phyloP scores from a whole-genome alignment of 2,888 invertebrate genomes.

The Lamellibrachia columna region DNA sequence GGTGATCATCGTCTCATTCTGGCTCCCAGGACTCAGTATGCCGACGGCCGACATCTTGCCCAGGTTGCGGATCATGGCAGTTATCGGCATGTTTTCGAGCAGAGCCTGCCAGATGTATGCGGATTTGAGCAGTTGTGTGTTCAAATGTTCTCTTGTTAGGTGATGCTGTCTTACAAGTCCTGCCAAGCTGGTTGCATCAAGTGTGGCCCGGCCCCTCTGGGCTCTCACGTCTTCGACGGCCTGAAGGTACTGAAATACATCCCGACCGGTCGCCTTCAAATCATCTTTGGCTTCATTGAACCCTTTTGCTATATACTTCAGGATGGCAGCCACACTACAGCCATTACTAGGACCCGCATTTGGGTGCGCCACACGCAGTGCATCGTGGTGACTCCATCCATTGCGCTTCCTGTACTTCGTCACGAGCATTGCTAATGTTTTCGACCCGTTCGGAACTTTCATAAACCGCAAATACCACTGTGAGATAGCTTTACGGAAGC shows the following conservation, averaged over 20 bases:
- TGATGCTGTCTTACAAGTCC: slow-evolving; percentile 62
- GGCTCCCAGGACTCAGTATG: slow-evolving; percentile 44
- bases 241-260: no score
- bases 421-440: slow-evolving; percentile 73
- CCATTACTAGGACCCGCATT: no score
- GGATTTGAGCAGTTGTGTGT: no score
- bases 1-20: slow-evolving; percentile 43
- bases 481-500: slow-evolving; percentile 73
- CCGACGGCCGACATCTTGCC: slow-evolving; percentile 55
- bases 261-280: no score
- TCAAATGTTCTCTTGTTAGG: slow-evolving; percentile 76
- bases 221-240: no score
- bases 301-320: no score
- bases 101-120: slow-evolving; percentile 71
- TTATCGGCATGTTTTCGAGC: slow-evolving; percentile 64
- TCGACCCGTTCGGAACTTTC: slow-evolving; percentile 68
- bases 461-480: slow-evolving; percentile 71
- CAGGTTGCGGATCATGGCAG: slow-evolving; percentile 64
- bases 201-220: background rate
- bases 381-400: slow-evolving; percentile 80
- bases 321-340: no score
- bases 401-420: slow-evolving; percentile 74
- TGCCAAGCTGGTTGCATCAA: background rate
- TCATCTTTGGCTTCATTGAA: no score
- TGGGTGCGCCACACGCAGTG: no score